Base-by-base conservation (phyloP, 2,888 invertebrate species). In the Lasioglossum pauxillum region DNA sequence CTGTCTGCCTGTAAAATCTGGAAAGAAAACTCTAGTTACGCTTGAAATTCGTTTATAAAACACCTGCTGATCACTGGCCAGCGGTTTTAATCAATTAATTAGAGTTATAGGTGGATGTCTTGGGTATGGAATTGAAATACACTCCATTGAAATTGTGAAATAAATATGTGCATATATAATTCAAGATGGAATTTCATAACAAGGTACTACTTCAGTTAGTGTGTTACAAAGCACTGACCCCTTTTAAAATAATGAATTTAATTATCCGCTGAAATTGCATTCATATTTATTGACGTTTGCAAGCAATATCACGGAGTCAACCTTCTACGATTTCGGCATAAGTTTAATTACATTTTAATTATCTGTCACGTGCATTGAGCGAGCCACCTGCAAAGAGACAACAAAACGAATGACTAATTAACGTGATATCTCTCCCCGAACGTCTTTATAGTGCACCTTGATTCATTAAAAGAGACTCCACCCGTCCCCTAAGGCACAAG, bases 261-360 rank as follows among this genome's bases (percentile, higher is more conserved):
- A 64, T 64, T 64, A 27, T 31, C 31, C 16, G 8, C 0, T 64
- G 60, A 31, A 31, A 64, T 64, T 64, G 16, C 60, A 64, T 31
- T 31, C 31, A 64, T 5, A 31, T 64, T 64, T 64, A 64, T 64
- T 7, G 64, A 64, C 5, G 16, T 27, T 27, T 27, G n/a, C 60
- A 14, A 60, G 60, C 14, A 27, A 27, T 60, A 8, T 60, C 27
- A 14, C 14, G 5, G 27, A 31, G 31, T 7, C 64, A 16, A 7
- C 31, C 16, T 31, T 16, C n/a, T n/a, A n/a, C 57, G 31, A 5
- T 31, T 31, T 31, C 31, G 2, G 31, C 64, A 64, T 64, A 27
- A 16, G 31, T 64, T 64, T 31, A 64, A 64, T 64, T 64, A 31
- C 31, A 64, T 16, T 64, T 64, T 64, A 64, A 64, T 64, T 64